Evolutionary conservation across 2,797 vertebrate species (phyloP).

Genomic region (Tapirus indicus): DNA sequence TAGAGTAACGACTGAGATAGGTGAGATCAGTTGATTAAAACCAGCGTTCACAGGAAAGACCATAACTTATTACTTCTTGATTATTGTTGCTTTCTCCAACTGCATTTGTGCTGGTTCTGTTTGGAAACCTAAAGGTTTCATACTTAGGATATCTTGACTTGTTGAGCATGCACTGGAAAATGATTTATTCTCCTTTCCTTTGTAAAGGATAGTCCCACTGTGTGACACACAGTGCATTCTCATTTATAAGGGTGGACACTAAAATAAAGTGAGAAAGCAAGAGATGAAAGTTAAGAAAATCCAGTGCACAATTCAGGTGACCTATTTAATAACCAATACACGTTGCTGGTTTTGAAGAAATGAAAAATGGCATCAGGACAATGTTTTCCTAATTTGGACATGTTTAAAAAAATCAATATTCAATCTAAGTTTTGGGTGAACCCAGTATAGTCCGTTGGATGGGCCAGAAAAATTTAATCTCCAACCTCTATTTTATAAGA

Average conservation of each 20-base stretch:
- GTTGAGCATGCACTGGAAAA: constrained; percentile 77
- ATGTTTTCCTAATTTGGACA: constrained; percentile 53
- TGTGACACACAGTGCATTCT: constrained; percentile 79
- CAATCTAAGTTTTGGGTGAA: constrained; percentile 40
- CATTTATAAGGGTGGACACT: constrained; percentile 77
- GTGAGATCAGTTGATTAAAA: constrained; percentile 76
- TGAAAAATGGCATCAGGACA: constrained; percentile 51
- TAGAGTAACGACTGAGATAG: constrained; percentile 6
- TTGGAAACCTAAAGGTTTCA: constrained; percentile 73
- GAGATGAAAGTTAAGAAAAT: constrained; percentile 79
- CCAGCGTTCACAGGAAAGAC: constrained; percentile 76
- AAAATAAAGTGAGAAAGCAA: constrained; percentile 76
- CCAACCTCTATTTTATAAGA: constrained; percentile 10
- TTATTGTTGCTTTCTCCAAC: constrained; percentile 9
- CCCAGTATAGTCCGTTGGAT: not conserved
- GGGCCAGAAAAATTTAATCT: not conserved
- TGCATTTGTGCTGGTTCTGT: constrained; percentile 76
- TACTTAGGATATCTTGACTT: constrained; percentile 62
- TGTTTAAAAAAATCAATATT: constrained; percentile 58
- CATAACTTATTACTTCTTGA: constrained; percentile 70
- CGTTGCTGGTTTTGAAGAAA: constrained; percentile 60
- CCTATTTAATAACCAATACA: constrained; percentile 77
- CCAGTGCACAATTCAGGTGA: constrained; percentile 70
- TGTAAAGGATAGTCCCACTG: constrained; percentile 79
- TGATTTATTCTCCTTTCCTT: constrained; percentile 83